Base-by-base conservation (phyloP, 2,888 invertebrate genomes). In the Gymnosoma rotundatum region DNA sequence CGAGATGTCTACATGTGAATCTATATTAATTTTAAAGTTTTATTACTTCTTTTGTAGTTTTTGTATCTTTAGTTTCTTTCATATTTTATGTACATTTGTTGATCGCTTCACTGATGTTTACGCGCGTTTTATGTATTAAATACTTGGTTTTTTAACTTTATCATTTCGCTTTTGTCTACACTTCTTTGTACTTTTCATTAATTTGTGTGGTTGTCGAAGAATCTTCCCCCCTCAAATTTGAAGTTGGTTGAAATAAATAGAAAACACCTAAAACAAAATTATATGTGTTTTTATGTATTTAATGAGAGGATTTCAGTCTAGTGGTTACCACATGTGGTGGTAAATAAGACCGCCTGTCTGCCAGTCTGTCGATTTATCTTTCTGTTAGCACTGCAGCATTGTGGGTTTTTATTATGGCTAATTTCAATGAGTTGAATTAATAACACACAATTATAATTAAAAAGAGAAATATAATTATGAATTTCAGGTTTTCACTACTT, bases 241-340 rank as follows among this genome's bases (percentile, higher is more conserved):
- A 45, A 80, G 50, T 73, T 64, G 38, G 16, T 52, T 45, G 38
- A 9, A 48, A 50, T n/a, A 60, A 63, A 48, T 12, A 42, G 54
- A 21, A 56, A 58, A 20, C 32, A 25, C 63, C 25, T 63, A 9
- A 60, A 21, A 67, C 25, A 64, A 64, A 52, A 10, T 60, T 42
- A 45, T 61, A 32, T 69, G 32, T 32, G 20, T 45, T 21, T 58
- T 25, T 58, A 45, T 21, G 18, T 52, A 63, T 64, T 81, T 75
- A 81, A 81, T 70, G 50, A 81, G 61, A 69, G 63, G 20, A 74
- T 74, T 78, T 69, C 74, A 83, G 69, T 83, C 58, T 70, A 58
- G 74, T 74, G 83, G 73, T 83, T 83, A 64, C 83, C 83, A 78
- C 78, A 83, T 78, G 69, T 78, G 78, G 69, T 83, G 73, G 73